Evolutionary conservation across 2,113 vertebrate genomes (phyloP).

Genomic region (Gallinago jamesoni): DNA sequence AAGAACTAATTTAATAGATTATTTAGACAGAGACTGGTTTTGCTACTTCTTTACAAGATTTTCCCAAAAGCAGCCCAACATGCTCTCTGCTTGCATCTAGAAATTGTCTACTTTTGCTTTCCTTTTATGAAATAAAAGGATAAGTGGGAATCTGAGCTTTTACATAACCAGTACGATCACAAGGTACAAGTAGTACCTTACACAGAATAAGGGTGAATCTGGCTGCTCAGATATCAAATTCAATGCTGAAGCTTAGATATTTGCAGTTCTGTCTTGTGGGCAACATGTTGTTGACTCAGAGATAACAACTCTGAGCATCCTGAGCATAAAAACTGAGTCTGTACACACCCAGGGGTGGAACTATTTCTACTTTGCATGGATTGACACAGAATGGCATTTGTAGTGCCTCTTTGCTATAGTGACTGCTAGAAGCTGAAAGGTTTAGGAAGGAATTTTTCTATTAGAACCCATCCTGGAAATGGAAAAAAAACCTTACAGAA

Average conservation of each 20-base stretch:
- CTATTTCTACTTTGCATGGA: background rate
- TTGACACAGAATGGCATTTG: background rate
- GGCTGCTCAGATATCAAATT: background rate
- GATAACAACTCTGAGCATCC: background rate
- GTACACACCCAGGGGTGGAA: background rate
- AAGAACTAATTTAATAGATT: background rate
- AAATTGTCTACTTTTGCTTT: background rate
- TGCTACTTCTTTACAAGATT: background rate
- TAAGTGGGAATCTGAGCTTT: background rate
- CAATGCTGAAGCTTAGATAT: background rate
- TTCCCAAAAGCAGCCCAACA: background rate
- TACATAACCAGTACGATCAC: background rate
- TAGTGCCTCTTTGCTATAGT: background rate
- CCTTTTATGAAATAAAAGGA: background rate
- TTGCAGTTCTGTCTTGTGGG: background rate
- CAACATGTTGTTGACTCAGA: background rate
- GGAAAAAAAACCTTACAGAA: background rate
- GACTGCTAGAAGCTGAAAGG: background rate
- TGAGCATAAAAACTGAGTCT: background rate
- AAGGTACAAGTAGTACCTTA: background rate
- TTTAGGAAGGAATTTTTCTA: background rate
- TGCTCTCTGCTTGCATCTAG: background rate
- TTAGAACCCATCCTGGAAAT: background rate
- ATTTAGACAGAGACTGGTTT: background rate
- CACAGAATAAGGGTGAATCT: background rate